Base-by-base conservation (phyloP, 2,797 vertebrate species). In the Naso thynnoides region DNA sequence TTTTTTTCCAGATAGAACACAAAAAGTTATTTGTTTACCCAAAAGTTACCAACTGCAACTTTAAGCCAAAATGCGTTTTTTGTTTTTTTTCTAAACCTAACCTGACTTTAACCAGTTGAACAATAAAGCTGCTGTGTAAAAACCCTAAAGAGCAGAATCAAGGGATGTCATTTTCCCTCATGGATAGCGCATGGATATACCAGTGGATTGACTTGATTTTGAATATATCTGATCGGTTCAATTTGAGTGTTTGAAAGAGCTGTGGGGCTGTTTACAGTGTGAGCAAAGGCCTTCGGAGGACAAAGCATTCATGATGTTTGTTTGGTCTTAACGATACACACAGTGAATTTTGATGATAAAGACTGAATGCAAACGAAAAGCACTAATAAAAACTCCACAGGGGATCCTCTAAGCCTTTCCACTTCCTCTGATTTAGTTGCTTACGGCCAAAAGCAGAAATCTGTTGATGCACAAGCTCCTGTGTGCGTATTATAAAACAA, bases 261-360 rank as follows among this genome's bases (percentile, higher is more conserved):
- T 26, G 42, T 21, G 0, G 52, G 47, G 26, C 58, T 64, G 54
- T 18, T 68, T 31, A 8, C 29, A 18, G 15, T 10, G 26, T 2
- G 7, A 24, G 57, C 5, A 52, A 64, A 58, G 63, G 57, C 45
- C 47, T 21, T n/a, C 14, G 14, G 52, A 39, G 47, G 31, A 29
- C 13, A 27, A 27, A 41, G 62, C 18, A 70, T 14, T 61, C 33
- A 14, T n/a, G 19, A 36, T 49, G 48, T 71, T 64, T 41, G 49
- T 78, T 39, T 8, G 54, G 27, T 53, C 58, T 45, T 15, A 52
- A 68, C 39, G 36, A 47, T n/a, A 24, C 50, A 39, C 59, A 27
- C 45, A 63, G 52, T 26, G 67, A 41, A 56, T 75, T 56, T 36
- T 59, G 24, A 78, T 69, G 71, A 65, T 58, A 39, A 29, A 53